Base-by-base conservation (phyloP, 1,140 invertebrate species). In the Papilio aristodemus region DNA sequence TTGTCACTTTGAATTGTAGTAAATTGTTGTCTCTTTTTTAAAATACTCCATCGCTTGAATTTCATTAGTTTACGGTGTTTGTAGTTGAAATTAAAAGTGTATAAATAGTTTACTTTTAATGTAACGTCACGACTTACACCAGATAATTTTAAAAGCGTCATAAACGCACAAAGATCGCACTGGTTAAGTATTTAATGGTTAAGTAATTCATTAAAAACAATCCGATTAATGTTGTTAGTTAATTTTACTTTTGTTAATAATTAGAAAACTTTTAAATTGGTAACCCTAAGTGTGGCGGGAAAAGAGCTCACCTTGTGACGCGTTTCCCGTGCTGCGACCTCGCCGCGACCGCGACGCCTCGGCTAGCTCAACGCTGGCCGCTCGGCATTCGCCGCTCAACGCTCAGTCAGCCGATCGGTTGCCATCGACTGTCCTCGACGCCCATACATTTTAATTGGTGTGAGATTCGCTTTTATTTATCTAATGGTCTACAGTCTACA, bases 241-340 rank as follows among this genome's bases (percentile, higher is more conserved):
- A 58, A 25, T 3, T 32, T 32, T 58, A 32, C 4, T 4, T 27
- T n/a, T 19, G 27, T 4, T 58, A 59, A 14, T 8, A 13, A 11
- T 36, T 36, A n/a, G 14, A n/a, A 36, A 1, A 59, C 5, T n/a
- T 2, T 25, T 13, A 5, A 8, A 66, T 8, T 66, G 63, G 63
- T 66, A 46, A 66, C 63, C 63, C 63, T 66, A 66, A 22, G 38
- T 11, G n/a, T 79, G 86, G 81, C 85, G 84, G 85, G 86, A 89
- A 89, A 86, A 83, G 79, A 86, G 74, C 69, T 85, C 76, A 81
- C 87, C 87, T 89, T 87, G 87, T 85, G 81, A 84, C 83, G 82
- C 76, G 81, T 78, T 88, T 87, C 85, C 86, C 85, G 84, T 81
- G 77, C 77, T 69, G 25, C 75, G 85, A 73, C 86, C 86, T 87